Conservation (phyloP, 30 jellyfish, hydroid and myxozoan species). For the Morbakka virulenta region DNA sequence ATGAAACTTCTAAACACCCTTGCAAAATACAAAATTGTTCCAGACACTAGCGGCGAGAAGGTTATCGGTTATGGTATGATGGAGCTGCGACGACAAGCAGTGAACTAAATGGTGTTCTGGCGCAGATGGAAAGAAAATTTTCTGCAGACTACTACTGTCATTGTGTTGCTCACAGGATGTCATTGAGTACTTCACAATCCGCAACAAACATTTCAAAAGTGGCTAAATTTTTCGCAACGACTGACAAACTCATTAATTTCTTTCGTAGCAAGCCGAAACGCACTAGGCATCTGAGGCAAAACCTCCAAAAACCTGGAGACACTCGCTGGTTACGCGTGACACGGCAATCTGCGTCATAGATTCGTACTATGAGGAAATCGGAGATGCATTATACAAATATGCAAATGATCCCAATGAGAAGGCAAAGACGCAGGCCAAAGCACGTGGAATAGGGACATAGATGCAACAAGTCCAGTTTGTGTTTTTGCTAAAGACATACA, state of each 20-base stretch:
- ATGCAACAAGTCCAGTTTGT: too few relatives aligned
- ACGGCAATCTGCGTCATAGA: not conserved
- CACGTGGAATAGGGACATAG: too few relatives aligned
- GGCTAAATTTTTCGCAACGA: conserved; percentile 33
- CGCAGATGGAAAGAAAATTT: conserved; percentile 30
- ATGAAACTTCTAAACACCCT: too few relatives aligned
- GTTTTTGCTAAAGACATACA: too few relatives aligned
- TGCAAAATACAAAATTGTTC: too few relatives aligned
- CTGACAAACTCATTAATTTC: conserved; percentile 21
- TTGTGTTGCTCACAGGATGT: too few relatives aligned
- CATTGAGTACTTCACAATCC: too few relatives aligned
- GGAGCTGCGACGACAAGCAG: conserved; percentile 60
- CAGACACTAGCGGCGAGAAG: conserved; percentile 28
- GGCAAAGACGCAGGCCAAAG: conserved; percentile 49
- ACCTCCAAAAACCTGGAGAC: conserved; percentile 41
- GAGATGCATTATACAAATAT: too few relatives aligned
- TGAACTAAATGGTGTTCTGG: too few relatives aligned
- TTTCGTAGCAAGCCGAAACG: too few relatives aligned
- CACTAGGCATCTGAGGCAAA: conserved; percentile 23
- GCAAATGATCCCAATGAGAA: too few relatives aligned
- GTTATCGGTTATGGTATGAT: conserved; percentile 36
- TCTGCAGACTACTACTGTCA: conserved; percentile 47
- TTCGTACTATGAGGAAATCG: too few relatives aligned
- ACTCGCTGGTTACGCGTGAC: conserved; percentile 28
- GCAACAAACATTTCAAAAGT: conserved; percentile 14